Conservation (phyloP, 2,888 invertebrate genomes). For the Frankliniella intonsa region DNA sequence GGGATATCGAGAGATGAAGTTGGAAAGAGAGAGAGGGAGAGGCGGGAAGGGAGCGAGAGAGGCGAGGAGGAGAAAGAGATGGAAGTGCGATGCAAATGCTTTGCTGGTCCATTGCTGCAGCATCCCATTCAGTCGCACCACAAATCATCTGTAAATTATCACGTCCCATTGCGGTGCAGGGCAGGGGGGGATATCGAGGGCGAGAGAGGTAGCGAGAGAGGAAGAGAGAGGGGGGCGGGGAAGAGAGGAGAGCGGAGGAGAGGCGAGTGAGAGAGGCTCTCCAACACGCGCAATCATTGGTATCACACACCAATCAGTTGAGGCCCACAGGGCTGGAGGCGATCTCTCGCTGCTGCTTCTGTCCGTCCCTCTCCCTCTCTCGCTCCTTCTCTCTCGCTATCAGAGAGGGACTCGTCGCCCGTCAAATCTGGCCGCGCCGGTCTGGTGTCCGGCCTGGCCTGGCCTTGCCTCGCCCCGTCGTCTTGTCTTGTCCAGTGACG, state of each 20-base stretch:
- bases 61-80: background rate
- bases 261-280: background rate
- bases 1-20: slow-evolving; percentile 29
- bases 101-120: background rate
- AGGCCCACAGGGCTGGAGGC: background rate
- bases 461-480: too few species aligned
- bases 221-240: background rate
- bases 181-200: background rate
- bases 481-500: too few species aligned
- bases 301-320: slow-evolving; percentile 22
- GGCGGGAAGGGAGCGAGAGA: slow-evolving; percentile 10
- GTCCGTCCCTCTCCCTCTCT: slow-evolving; percentile 2
- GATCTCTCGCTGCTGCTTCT: slow-evolving; percentile 27
- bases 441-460: too few species aligned
- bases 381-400: slow-evolving; percentile 5
- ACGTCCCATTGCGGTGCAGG: slow-evolving; percentile 15
- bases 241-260: slow-evolving; percentile 4
- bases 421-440: too few species aligned
- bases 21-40: slow-evolving; percentile 29
- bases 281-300: slow-evolving; percentile 7
- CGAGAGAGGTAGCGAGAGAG: background rate
- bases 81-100: background rate
- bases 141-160: slow-evolving; percentile 27
- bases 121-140: slow-evolving; percentile 23
- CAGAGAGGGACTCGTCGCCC: background rate